Conservation (phyloP, 2,888 invertebrate species). For the Agrochola macilenta region DNA sequence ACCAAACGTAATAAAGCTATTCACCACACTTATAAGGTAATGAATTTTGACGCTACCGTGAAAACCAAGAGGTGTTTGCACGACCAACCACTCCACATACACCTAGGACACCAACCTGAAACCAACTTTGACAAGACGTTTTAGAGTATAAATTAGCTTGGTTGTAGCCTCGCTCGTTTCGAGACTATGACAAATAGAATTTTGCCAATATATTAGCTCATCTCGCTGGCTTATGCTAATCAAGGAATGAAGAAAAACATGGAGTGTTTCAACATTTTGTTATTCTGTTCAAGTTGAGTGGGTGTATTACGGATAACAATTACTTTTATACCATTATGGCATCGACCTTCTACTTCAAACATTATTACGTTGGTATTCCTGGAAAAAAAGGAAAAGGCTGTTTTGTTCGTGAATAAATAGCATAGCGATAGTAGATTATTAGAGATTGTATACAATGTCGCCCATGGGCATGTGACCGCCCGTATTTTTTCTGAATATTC, state of each 20-base stretch:
- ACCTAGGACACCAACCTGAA: slow-evolving; percentile 19
- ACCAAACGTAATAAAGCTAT: slow-evolving; percentile 64
- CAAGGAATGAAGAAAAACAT: slow-evolving; percentile 41
- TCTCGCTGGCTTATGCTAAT: slow-evolving; percentile 46
- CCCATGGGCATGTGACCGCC: too few species aligned
- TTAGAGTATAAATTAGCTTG: slow-evolving; percentile 25
- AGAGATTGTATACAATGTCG: too few species aligned
- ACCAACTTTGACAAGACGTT: slow-evolving; percentile 15
- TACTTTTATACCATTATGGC: slow-evolving; percentile 6
- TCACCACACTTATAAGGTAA: slow-evolving; percentile 66
- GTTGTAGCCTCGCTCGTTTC: slow-evolving; percentile 9
- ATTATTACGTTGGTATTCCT: neutral
- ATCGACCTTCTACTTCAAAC: neutral
- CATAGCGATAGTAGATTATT: neutral
- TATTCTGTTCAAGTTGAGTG: slow-evolving; percentile 7
- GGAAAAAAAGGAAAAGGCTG: neutral
- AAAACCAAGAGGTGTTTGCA: slow-evolving; percentile 62
- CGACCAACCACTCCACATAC: slow-evolving; percentile 46
- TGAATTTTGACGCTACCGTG: slow-evolving; percentile 67
- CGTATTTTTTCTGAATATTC: too few species aligned
- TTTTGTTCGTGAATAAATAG: neutral
- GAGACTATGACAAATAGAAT: slow-evolving; percentile 56
- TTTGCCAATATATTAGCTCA: slow-evolving; percentile 57
- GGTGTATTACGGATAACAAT: slow-evolving; percentile 6
- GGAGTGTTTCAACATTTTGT: slow-evolving; percentile 9